Evolutionary conservation across 2,888 invertebrate species (phyloP).

Genomic region (Saturnia japonica): DNA sequence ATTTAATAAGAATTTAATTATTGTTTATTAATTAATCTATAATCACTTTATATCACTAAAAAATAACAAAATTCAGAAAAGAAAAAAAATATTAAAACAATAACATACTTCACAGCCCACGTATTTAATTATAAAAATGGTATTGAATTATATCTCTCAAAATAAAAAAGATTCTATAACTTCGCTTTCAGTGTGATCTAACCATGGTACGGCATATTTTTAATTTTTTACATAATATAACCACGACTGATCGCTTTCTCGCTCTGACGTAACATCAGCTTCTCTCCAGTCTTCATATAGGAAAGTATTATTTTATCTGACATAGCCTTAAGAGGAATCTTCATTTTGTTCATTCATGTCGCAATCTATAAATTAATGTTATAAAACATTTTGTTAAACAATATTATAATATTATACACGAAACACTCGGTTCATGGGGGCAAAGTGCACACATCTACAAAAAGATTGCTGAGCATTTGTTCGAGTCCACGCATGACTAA

Average conservation of each 20-base stretch:
- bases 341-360: not conserved
- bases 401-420: too few relatives aligned
- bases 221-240: conserved; percentile 10
- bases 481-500: too few relatives aligned
- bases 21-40: not conserved
- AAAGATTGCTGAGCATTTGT: too few relatives aligned
- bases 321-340: not conserved
- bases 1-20: not conserved
- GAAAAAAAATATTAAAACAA: not conserved
- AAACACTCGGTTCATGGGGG: too few relatives aligned
- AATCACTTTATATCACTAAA: not conserved
- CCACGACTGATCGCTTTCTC: conserved; percentile 9
- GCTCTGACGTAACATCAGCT: conserved; percentile 10
- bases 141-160: not conserved
- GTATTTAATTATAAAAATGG: too few relatives aligned
- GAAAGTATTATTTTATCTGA: conserved; percentile 6
- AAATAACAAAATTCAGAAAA: too few relatives aligned
- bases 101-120: not conserved
- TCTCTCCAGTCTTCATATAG: conserved; percentile 13
- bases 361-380: not conserved
- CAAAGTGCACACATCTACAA: too few relatives aligned
- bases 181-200: not conserved
- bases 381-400: too few relatives aligned
- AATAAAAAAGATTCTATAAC: not conserved
- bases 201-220: conserved; percentile 10